phyloP scores from a whole-genome alignment of 2,797 vertebrate genomes.

The Lateolabrax maculatus region DNA sequence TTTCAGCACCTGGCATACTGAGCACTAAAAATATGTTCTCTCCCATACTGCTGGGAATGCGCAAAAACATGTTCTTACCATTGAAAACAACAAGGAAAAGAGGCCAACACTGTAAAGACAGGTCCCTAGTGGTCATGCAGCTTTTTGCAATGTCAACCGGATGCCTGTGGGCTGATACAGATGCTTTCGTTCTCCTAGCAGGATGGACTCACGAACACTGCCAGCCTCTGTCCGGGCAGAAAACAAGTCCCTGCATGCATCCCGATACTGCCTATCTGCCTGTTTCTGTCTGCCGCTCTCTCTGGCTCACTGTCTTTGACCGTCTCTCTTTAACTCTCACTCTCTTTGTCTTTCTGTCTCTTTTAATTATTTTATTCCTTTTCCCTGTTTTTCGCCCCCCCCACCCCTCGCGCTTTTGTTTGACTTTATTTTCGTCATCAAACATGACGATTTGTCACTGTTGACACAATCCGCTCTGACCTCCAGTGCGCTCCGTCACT shows the following conservation, averaged over 20 bases:
- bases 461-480: constrained; percentile 62
- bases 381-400: not conserved
- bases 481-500: constrained; percentile 46
- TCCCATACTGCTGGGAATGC: constrained; percentile 52
- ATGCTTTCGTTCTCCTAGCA: constrained; percentile 66
- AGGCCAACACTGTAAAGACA: constrained; percentile 59
- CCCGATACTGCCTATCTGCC: constrained; percentile 41
- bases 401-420: constrained; percentile 45
- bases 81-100: constrained; percentile 63
- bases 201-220: constrained; percentile 54
- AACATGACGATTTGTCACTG: constrained; percentile 58
- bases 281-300: constrained; percentile 18
- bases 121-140: constrained; percentile 67
- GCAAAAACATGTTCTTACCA: constrained; percentile 59
- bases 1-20: constrained; percentile 54
- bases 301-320: constrained; percentile 32
- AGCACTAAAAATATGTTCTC: constrained; percentile 44
- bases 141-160: constrained; percentile 74
- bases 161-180: constrained; percentile 71
- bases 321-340: constrained; percentile 33
- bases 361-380: constrained; percentile 18
- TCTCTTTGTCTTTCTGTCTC: constrained; percentile 13
- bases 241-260: constrained; percentile 59
- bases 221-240: constrained; percentile 53
- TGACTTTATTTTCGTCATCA: constrained; percentile 65